Conservation (phyloP, 2,888 invertebrate species). For the Scaeva pyrastri region DNA sequence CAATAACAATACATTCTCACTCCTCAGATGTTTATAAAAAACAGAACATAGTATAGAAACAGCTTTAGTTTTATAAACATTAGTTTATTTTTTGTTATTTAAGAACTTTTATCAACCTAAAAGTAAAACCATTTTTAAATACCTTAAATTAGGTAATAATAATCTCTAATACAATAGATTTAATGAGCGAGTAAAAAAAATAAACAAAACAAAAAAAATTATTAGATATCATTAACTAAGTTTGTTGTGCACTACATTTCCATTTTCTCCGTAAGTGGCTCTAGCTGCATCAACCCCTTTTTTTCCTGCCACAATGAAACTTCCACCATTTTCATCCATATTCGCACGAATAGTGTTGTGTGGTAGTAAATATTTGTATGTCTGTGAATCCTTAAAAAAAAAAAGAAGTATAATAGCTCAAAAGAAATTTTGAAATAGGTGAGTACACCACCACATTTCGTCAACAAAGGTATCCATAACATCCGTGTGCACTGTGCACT, state of each 20-base stretch:
- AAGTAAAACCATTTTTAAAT: no score
- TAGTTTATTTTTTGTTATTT: background rate
- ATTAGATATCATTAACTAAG: background rate
- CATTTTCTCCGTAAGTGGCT: slow-evolving; percentile 2
- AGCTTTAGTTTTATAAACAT: background rate
- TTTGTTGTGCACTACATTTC: slow-evolving; percentile 19
- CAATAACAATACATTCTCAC: no score
- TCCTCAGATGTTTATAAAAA: background rate
- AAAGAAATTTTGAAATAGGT: slow-evolving; percentile 49
- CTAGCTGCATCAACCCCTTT: slow-evolving; percentile 1
- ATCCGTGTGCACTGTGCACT: slow-evolving; percentile 45
- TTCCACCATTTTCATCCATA: background rate
- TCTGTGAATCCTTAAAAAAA: slow-evolving; percentile 16
- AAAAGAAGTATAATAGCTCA: slow-evolving; percentile 29
- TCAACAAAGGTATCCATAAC: slow-evolving; percentile 52
- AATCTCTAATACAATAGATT: no score
- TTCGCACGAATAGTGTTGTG: slow-evolving; percentile 22
- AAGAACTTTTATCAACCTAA: no score
- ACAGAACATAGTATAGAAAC: background rate
- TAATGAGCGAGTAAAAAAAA: no score
- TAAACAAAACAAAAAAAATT: no score
- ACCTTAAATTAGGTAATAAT: no score
- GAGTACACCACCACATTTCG: slow-evolving; percentile 24
- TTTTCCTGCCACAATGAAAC: background rate
- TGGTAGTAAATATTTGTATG: slow-evolving; percentile 46